Base-by-base conservation (phyloP, 2,888 invertebrate genomes). In the Trichopoda pennipes region DNA sequence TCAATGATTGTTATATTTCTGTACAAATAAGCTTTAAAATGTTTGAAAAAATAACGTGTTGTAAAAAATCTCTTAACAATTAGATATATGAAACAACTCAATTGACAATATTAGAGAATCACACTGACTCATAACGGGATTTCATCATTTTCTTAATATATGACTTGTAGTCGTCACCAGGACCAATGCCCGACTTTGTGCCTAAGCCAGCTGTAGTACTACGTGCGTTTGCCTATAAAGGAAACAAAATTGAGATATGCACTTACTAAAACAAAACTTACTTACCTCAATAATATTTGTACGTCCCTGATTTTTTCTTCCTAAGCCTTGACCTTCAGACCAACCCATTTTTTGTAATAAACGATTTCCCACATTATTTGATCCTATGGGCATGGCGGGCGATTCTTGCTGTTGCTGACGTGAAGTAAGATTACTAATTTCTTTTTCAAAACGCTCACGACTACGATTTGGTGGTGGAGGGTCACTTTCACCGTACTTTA, bases 301-400 rank as follows among this genome's bases (percentile, higher is more conserved):
- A 86, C 97, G 93, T 16, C 98, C 99, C 91, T 99, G 99, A 89
- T 97, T 97, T 70, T 94, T 93, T 90, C 96, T 96, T 0, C 99
- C 99, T 23, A 99, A 92, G 0, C 99, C 99, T 92, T 97, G 95
- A 0, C 99, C 99, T 89, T 98, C 98, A 8, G 96, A 96, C 99
- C 99, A 99, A 6, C 99, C 99, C 99, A 99, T 99, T 92, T 98
- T 98, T 91, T 99, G 98, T 84, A 99, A 91, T 90, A 99, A 93
- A 89, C 97, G 96, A 89, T 96, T 99, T 9, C 99, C 99, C 79
- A 99, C 96, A 86, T 98, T 98, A 85, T 96, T 97, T 0, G 96
- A 94, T 86, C 96, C 93, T 87, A 98, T 93, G 9, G 91, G 91
- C 87, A 88, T 81, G 14, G 88, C 87, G 0, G 91, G 88, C 7